Evolutionary conservation across 2,113 vertebrate species (phyloP).

Genomic region (Amphiprion ocellaris): DNA sequence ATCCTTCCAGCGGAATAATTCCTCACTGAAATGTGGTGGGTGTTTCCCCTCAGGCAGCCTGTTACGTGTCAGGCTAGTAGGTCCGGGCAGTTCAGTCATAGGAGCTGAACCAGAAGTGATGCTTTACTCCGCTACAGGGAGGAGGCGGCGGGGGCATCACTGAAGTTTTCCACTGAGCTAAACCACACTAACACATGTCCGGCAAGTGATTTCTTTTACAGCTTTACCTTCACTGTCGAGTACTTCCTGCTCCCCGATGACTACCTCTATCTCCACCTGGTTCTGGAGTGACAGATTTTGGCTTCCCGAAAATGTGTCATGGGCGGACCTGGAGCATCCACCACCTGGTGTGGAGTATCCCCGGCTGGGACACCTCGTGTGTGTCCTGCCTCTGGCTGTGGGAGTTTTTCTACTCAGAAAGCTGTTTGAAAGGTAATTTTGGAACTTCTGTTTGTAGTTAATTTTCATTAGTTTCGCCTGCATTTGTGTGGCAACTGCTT

Average conservation of each 20-base stretch:
- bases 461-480: background rate
- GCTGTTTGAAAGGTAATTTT: constrained; percentile 78
- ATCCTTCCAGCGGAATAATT: no score
- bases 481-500: background rate
- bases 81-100: background rate
- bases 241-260: constrained; percentile 56
- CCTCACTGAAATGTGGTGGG: constrained; percentile 32
- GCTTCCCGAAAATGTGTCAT: constrained; percentile 80
- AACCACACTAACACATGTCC: background rate
- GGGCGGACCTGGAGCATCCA: constrained; percentile 77
- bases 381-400: constrained; percentile 70
- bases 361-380: constrained; percentile 52
- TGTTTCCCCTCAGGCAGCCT: constrained; percentile 30
- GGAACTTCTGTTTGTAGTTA: background rate
- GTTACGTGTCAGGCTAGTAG: constrained; percentile 14
- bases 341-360: constrained; percentile 76
- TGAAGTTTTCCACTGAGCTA: background rate
- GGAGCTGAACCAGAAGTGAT: constrained; percentile 37
- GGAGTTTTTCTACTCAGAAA: constrained; percentile 64
- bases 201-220: background rate
- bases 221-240: background rate
- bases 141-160: constrained; percentile 26
- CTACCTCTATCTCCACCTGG: constrained; percentile 73
- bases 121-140: background rate
- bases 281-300: constrained; percentile 82